A percentile compares a stretch with the other conserved stretches of the same genome.
These are phyloP conservation scores for Turnix velox DNA, from an alignment of 2,113 vertebrate genomes.

Conservation along the genomic window DNA sequence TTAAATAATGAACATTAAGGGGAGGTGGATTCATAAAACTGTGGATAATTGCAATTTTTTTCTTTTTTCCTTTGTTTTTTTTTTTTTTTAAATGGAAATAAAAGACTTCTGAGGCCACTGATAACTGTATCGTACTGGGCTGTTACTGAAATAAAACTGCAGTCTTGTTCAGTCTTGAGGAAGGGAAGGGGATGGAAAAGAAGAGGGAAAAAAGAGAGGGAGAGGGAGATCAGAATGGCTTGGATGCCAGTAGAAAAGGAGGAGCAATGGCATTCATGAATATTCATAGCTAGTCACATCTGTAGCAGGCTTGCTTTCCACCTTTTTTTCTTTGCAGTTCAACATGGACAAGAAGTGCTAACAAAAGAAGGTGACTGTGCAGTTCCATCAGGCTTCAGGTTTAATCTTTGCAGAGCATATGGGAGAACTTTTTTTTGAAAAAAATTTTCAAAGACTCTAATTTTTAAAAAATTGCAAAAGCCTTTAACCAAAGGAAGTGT, in stretches of 20 bases:
- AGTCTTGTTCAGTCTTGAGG: slow-evolving; percentile 55
- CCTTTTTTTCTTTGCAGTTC: slow-evolving; percentile 68
- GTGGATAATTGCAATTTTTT: slow-evolving; percentile 88
- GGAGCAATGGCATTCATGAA: slow-evolving; percentile 84
- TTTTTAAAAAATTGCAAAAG: slow-evolving; percentile 2
- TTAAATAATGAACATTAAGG: slow-evolving; percentile 99
- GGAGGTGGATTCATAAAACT: slow-evolving; percentile 92
- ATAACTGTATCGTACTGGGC: slow-evolving; percentile 74
- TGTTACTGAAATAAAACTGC: slow-evolving; percentile 83
- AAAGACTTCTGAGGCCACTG: slow-evolving; percentile 73
- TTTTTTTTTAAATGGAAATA: slow-evolving; percentile 69
- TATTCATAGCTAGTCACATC: slow-evolving; percentile 93
- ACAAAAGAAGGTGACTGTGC: slow-evolving; percentile 69
- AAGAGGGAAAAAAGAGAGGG: not conserved
- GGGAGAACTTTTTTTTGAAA: slow-evolving; percentile 7
- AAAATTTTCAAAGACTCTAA: not conserved
- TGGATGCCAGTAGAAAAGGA: slow-evolving; percentile 79
- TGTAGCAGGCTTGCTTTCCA: slow-evolving; percentile 83
- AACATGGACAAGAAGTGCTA: slow-evolving; percentile 61
- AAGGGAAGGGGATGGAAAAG: slow-evolving; percentile 32
- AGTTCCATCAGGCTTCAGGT: slow-evolving; percentile 43
- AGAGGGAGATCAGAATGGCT: slow-evolving; percentile 74
- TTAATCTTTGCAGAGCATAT: slow-evolving; percentile 29
- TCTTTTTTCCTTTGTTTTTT: slow-evolving; percentile 71
- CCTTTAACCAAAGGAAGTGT: slow-evolving; percentile 25